Base-by-base conservation (phyloP, 2,888 invertebrate genomes). In the Drosophila nigritarsus region DNA sequence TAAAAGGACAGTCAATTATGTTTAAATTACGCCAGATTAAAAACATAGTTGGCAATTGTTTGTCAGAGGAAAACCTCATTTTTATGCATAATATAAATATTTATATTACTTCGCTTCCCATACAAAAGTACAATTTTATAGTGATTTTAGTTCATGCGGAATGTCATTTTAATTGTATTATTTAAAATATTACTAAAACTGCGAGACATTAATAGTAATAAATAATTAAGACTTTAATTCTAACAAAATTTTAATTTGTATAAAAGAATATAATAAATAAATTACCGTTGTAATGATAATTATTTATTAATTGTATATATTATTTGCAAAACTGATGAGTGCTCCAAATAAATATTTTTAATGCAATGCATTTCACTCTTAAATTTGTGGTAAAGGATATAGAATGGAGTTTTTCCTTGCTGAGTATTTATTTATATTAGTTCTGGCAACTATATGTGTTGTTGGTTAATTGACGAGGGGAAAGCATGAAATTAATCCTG, bases 381-480 rank as follows among this genome's bases (percentile, higher is more conserved):
- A 5, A 38, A 38, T 38, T 38, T 18, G 36, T 2, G 18, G 0
- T 36, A 0, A n/a, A n/a, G 1, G 2, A 2, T 42, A 11, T 20
- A 20, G 5, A 20, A 20, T 45, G 7, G 0, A 8, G 0, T 15
- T 15, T 18, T 49, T 18, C 15, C 18, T 9, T 5, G 9, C 5
- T 49, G 1, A 9, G 27, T 9, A 4, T 15, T 9, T 24, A 9
- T 27, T 18, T 36, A 2, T 2, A 29, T 18, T 18, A 11, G 11
- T 49, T 29, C 5, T 54, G 70, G 32, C 32, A 32, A 32, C 54
- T 63, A 49, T 61, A 24, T 48, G 27, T 55, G 18, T 56, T 24
- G 58, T 5, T 60, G 36, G 34, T 62, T 67, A 36, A 42, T 36
- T 49, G 13, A 11, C 27, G n/a, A 13, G 18, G 15, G 20, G 30